Conservation (phyloP, 2,888 invertebrate species). For the Oligia fasciuncula region DNA sequence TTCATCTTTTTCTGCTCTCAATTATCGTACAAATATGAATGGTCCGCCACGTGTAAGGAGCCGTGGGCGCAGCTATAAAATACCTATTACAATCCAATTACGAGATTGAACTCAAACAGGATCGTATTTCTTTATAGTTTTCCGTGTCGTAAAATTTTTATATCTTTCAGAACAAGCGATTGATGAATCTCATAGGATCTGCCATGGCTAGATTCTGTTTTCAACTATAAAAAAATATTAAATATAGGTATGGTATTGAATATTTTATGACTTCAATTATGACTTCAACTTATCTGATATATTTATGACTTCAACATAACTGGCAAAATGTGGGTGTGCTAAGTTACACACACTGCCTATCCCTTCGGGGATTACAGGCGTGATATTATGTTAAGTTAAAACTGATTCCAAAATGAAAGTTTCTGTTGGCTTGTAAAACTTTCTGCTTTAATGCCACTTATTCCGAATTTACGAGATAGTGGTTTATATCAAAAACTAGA, state of each 20-base stretch:
- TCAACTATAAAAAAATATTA: neutral
- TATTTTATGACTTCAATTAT: too few relatives aligned
- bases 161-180: conserved; percentile 3
- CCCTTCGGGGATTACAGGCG: neutral
- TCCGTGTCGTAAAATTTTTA: conserved; percentile 40
- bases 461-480: conserved; percentile 25
- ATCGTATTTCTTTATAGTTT: conserved; percentile 44
- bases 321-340: too few relatives aligned
- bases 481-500: conserved; percentile 32
- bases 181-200: conserved; percentile 13
- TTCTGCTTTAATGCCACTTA: conserved; percentile 14
- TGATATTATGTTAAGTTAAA: neutral
- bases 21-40: neutral
- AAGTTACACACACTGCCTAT: neutral
- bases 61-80: conserved; percentile 13
- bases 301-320: too few relatives aligned
- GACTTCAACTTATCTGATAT: too few relatives aligned
- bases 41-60: neutral
- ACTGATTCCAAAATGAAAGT: neutral
- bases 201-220: neutral
- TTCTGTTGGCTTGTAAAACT: neutral
- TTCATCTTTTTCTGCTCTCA: neutral
- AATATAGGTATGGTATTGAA: too few relatives aligned
- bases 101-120: conserved; percentile 28
- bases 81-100: conserved; percentile 31